Evolutionary conservation across 2,113 vertebrate genomes (phyloP).

Genomic region (Saguinus midas): DNA sequence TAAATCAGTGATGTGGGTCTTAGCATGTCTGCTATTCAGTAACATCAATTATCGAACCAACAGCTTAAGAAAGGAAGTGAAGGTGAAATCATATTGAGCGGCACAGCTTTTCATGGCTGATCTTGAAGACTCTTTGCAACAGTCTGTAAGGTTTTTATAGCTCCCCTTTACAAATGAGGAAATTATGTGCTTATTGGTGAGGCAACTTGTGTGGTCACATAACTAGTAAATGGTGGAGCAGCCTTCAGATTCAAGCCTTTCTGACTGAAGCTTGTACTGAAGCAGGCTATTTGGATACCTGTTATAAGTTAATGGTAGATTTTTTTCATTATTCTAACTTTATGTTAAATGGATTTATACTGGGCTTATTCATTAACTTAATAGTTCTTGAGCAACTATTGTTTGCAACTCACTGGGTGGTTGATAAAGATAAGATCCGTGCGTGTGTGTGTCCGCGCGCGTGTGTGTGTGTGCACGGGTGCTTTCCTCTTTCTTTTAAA

Average conservation of each 20-base stretch:
- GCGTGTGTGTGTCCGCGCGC: background rate
- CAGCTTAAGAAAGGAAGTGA: background rate
- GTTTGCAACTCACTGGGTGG: background rate
- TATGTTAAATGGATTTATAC: background rate
- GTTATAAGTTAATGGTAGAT: background rate
- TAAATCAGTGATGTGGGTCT: background rate
- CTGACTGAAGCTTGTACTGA: background rate
- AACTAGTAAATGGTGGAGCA: background rate
- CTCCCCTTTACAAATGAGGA: background rate
- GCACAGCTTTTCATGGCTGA: background rate
- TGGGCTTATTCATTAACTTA: background rate
- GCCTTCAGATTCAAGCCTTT: background rate
- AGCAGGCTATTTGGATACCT: background rate
- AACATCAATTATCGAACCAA: background rate
- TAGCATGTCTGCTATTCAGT: background rate
- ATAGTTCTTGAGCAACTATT: background rate
- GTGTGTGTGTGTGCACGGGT: background rate
- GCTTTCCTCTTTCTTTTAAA: background rate
- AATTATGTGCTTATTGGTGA: background rate
- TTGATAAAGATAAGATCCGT: background rate
- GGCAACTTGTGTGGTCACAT: background rate
- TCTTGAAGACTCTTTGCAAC: background rate
- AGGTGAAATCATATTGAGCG: background rate
- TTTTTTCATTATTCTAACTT: background rate
- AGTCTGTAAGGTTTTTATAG: background rate